phyloP scores from a whole-genome alignment of 1,140 invertebrate genomes.

The Mizuhopecten yessoensis region DNA sequence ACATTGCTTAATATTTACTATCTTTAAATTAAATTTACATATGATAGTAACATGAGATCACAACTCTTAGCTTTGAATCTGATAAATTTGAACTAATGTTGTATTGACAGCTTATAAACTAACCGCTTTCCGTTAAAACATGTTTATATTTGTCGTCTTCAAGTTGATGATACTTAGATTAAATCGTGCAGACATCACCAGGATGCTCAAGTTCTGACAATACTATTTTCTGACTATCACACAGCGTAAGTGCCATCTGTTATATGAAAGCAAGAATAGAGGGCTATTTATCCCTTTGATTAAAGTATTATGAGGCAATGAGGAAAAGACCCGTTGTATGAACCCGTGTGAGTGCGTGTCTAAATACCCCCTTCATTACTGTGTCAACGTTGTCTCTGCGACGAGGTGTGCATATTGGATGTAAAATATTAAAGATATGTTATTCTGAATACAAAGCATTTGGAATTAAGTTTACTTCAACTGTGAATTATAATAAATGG shows the following conservation, averaged over 20 bases:
- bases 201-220: background rate
- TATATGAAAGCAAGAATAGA: background rate
- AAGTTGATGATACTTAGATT: background rate
- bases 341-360: background rate
- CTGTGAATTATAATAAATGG: background rate
- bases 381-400: no score
- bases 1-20: no score
- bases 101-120: no score
- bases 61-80: no score
- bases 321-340: background rate
- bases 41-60: no score
- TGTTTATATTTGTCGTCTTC: no score
- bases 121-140: no score
- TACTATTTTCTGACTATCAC: background rate
- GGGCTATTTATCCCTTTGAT: background rate
- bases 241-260: background rate
- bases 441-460: no score
- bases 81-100: no score
- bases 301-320: conserved; percentile 17
- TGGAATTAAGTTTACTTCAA: no score
- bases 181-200: background rate
- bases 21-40: no score
- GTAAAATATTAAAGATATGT: no score
- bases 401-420: background rate
- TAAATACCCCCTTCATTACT: background rate